Percentiles rank a stretch among this genome's conserved stretches.
Evolutionary conservation across 1,140 invertebrate species (phyloP).

Genomic region (Daktulosphaira vitifoliae): DNA sequence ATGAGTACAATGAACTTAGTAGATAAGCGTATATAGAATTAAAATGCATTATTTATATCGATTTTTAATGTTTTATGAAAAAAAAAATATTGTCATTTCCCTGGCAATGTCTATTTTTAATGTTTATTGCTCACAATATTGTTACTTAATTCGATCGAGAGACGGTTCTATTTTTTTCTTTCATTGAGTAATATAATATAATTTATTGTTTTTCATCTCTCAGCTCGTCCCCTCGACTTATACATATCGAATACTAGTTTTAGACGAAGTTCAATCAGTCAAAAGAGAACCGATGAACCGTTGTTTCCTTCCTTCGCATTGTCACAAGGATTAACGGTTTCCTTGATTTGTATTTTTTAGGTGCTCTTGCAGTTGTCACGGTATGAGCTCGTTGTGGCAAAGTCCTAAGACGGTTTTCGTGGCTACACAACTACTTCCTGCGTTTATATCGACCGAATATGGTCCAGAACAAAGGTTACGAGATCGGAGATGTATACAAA

Average conservation of each 20-base stretch:
- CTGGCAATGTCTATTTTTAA: no score
- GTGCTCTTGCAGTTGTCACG: not conserved
- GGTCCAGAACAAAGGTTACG: no score
- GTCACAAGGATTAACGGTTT: conserved; percentile 31
- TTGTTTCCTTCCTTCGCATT: conserved; percentile 31
- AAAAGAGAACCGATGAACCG: conserved; percentile 33
- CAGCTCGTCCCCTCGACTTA: not conserved
- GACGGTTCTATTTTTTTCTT: conserved; percentile 11
- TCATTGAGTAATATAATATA: not conserved
- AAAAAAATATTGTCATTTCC: no score
- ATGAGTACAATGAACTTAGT: no score
- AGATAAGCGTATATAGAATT: no score
- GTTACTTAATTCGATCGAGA: not conserved
- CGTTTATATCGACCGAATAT: no score
- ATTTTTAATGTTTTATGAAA: no score
- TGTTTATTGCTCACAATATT: no score
- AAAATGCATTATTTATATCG: no score
- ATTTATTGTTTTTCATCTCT: not conserved
- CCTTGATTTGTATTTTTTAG: not conserved
- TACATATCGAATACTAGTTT: no score
- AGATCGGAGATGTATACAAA: no score
- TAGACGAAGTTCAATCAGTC: conserved; percentile 20
- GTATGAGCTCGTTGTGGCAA: not conserved
- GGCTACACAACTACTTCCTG: no score
- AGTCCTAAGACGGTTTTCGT: not conserved